A percentile compares a stretch with the other conserved stretches of the same genome.
These are phyloP conservation scores for Monopterus albus DNA, from an alignment of 2,113 vertebrate genomes.

Conservation along the genomic window DNA sequence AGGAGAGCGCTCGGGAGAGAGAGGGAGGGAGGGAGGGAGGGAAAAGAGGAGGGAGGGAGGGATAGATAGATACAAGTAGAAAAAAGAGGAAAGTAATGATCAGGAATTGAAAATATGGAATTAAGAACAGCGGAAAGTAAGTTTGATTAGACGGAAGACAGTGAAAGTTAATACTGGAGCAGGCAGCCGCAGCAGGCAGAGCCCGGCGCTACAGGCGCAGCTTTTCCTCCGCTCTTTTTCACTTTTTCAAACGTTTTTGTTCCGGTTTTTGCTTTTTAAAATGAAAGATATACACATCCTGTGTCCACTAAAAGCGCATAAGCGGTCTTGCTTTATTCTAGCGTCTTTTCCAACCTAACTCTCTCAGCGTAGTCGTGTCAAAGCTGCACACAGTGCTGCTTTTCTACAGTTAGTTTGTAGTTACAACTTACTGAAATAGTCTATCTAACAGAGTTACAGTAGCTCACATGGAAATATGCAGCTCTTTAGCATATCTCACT, in stretches of 20 bases:
- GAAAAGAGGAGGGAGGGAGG: conserved; percentile 81
- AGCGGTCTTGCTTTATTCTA: conserved; percentile 47
- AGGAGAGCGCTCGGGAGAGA: conserved; percentile 87
- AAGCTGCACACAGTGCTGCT: conserved; percentile 9
- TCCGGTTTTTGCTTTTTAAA: conserved; percentile 6
- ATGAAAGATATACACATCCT: conserved; percentile 3
- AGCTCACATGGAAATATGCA: neutral
- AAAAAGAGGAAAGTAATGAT: conserved; percentile 89
- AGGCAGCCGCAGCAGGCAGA: conserved; percentile 45
- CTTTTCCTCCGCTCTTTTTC: conserved; percentile 52
- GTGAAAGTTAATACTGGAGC: conserved; percentile 73
- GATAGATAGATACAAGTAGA: conserved; percentile 86
- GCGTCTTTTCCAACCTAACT: neutral
- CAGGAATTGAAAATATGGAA: conserved; percentile 88
- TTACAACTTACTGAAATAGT: conserved; percentile 60
- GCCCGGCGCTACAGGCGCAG: conserved; percentile 38
- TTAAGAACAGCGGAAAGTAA: conserved; percentile 83
- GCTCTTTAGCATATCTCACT: neutral
- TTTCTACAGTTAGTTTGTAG: conserved; percentile 27
- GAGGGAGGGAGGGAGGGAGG: conserved; percentile 83
- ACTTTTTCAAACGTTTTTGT: conserved; percentile 49
- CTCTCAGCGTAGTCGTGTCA: conserved; percentile 21
- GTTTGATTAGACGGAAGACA: conserved; percentile 82
- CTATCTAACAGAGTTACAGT: conserved; percentile 22
- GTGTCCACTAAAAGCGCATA: neutral